Base-by-base conservation (phyloP, 2,888 invertebrate species). In the Dione vanillae region DNA sequence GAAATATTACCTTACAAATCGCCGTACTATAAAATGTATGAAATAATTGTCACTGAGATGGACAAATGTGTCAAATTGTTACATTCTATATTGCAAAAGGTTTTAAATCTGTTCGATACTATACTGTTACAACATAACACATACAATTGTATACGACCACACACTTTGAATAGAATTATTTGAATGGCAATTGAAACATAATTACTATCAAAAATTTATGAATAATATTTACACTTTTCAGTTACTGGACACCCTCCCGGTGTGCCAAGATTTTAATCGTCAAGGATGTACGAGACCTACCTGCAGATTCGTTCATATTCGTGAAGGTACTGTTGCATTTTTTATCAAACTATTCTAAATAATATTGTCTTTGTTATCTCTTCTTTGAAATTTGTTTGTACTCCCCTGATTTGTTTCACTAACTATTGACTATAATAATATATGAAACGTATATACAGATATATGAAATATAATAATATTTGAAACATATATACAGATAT, bases 171-270 rank as follows among this genome's bases (percentile, higher is more conserved):
- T 71, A 69, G 67, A 72, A 82, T 81, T 83, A 85, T 83, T 78
- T 83, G 85, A 81, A 80, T 85, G 81, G 77, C 70, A 77, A 74
- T 75, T 77, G 45, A 78, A 74, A 61, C 77, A 71, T 54, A 62
- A 35, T 49, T 49, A 49, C 47, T 68, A 62, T 79, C 78, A 79
- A 78, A 83, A 83, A 85, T 84, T 90, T 83, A 91, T 86, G 16
- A 75, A 73, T 72, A 78, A 81, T 82, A 85, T 78, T 87, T 88
- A 85, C 90, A 82, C 88, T 96, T 74, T 97, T 87, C 97, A 99
- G 98, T 98, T 98, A 97, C 98, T 98, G 98, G 98, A 98, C 98
- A 99, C 97, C 98, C 98, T 98, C 98, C 98, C 97, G 97, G 98
- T 98, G 97, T 99, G 97, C 98, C 98, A 97, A 97, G 99, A 98